Evolutionary conservation across 2,797 vertebrate species (phyloP), one percentile per base, ranked within the genome.

Genomic region (Syngnathus rostellatus): DNA sequence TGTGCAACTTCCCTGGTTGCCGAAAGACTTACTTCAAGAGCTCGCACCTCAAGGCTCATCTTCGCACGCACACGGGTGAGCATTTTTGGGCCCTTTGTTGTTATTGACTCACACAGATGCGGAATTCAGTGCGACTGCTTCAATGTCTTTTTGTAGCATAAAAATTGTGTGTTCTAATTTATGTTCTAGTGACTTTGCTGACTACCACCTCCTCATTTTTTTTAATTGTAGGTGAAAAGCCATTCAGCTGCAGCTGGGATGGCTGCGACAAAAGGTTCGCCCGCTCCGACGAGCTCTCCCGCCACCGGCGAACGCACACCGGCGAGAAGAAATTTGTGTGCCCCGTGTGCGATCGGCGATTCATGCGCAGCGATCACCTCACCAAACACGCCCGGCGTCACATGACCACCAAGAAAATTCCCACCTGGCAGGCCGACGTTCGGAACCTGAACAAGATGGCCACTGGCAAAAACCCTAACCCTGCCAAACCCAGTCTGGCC

Each of bases 11-110:
- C 64, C 89, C 93, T 0, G 94, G 95, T 57, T 99, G 97, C 87
- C 92, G 93, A 77, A 99, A 99, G 88, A 99, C 97, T 0, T 99
- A 99, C 77, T 99, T 99, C 84, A 99, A 99, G 86, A 99, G 97
- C 67, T 99, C 97, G 1, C 97, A 99, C 79, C 96, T 99, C 72
- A 99, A 98, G 86, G 97, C 96, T 63, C 97, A 99, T 73, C 93
- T 98, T n/a, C 92, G 97, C 73, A 99, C 96, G 41, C 97, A 99
- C 89, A 99, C 97, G 77, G 97, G 97, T 98, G 84, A 61, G 92
- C 10, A 31, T 63, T 68, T 17, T 40, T 48, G 19, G 23, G 58
- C 14, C 8, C 6, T 31, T 31, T 7, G 25, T 8, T 7, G 48
- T 16, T 21, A 65, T 19, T 59, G 45, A 21, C 14, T 57, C 7